These are phyloP conservation scores for Echinometra lucunter DNA, from an alignment of 53 echinoderm and acorn worm species.

Conservation along the genomic window DNA sequence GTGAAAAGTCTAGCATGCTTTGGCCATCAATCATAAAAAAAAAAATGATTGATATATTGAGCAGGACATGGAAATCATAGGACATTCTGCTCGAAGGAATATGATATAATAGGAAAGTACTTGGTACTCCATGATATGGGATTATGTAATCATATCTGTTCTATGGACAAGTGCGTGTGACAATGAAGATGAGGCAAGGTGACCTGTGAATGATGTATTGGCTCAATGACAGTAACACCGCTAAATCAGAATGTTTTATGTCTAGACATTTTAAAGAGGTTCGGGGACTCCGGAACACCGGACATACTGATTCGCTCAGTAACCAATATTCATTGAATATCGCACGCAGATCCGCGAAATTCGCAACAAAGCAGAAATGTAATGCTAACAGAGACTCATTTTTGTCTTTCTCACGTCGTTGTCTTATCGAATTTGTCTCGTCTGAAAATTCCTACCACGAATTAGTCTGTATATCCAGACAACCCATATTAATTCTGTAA, in stretches of 20 bases:
- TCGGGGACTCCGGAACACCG: constrained; percentile 31
- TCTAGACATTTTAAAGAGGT: constrained; percentile 19
- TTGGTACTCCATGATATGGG: not conserved
- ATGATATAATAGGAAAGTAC: not conserved
- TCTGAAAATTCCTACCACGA: constrained; percentile 23
- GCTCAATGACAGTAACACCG: constrained; percentile 35
- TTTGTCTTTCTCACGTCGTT: constrained; percentile 41
- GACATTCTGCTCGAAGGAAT: not conserved
- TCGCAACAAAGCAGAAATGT: constrained; percentile 69
- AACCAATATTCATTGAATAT: constrained; percentile 25
- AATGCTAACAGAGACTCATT: not conserved
- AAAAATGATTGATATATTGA: not conserved
- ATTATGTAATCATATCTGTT: not conserved
- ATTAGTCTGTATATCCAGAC: constrained; percentile 2
- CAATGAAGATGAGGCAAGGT: not conserved
- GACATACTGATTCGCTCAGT: constrained; percentile 49
- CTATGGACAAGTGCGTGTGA: not conserved
- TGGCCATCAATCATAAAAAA: not conserved
- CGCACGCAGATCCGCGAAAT: constrained; percentile 56
- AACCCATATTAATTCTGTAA: not conserved
- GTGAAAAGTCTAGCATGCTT: not conserved
- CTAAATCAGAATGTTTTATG: constrained; percentile 31
- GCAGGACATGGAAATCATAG: not conserved
- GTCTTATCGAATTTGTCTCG: constrained; percentile 29
- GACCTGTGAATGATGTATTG: not conserved